These are phyloP conservation scores for Tragelaphus strepsiceros DNA, from an alignment of 2,113 vertebrate genomes.

Conservation along the genomic window DNA sequence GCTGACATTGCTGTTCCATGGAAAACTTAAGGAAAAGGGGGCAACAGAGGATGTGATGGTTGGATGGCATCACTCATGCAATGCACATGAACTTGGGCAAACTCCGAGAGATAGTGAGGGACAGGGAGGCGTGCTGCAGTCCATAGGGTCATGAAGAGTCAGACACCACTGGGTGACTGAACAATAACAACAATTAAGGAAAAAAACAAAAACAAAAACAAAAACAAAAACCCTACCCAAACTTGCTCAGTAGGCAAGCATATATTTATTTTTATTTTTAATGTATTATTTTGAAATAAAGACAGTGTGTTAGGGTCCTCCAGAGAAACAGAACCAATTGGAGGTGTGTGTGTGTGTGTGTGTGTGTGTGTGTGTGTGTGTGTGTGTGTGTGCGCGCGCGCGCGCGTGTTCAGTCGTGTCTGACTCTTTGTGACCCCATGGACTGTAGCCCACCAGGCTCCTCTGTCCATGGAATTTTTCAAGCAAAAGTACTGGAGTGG, in stretches of 20 bases:
- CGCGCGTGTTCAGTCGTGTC: background rate
- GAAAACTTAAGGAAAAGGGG: background rate
- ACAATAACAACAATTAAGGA: background rate
- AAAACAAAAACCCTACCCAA: background rate
- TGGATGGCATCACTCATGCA: background rate
- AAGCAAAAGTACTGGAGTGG: background rate
- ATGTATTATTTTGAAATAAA: background rate
- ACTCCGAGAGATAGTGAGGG: background rate
- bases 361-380: background rate
- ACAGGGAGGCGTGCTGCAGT: background rate
- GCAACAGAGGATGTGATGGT: background rate
- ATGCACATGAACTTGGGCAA: background rate
- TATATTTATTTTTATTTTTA: background rate
- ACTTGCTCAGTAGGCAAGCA: background rate
- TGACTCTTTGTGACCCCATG: background rate
- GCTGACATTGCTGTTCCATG: background rate
- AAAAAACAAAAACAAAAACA: background rate
- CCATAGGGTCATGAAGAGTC: background rate
- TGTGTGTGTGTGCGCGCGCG: too few species aligned
- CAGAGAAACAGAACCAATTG: background rate
- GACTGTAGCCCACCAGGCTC: background rate
- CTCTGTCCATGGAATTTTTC: background rate
- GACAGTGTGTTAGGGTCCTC: background rate
- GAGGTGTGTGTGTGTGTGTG: accelerated
- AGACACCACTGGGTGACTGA: background rate